phyloP scores from a whole-genome alignment of 2,113 vertebrate species.

The Phylloscopus whistleri region DNA sequence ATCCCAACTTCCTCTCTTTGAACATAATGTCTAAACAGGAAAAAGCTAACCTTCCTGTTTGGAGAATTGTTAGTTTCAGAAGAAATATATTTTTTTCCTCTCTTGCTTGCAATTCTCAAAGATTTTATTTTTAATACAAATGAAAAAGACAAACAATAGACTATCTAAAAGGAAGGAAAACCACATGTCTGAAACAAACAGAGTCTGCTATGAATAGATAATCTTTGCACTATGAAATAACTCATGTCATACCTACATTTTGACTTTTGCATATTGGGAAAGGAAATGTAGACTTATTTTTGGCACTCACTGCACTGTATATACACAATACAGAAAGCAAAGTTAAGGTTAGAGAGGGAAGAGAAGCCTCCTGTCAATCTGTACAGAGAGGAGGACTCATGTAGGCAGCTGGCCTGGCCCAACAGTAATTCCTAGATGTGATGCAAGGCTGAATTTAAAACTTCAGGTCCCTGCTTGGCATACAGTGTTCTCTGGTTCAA shows the following conservation, averaged over 20 bases:
- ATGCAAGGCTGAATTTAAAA: background rate
- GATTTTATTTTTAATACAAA: constrained; percentile 55
- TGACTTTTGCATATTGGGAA: constrained; percentile 14
- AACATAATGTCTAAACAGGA: constrained; percentile 68
- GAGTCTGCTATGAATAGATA: background rate
- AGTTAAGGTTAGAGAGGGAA: background rate
- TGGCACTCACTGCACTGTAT: background rate
- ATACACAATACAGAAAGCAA: background rate
- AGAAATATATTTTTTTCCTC: constrained; percentile 4
- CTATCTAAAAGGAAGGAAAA: constrained; percentile 56
- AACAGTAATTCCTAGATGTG: background rate
- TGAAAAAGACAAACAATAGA: constrained; percentile 49
- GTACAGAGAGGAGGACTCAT: background rate
- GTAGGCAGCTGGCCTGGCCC: background rate
- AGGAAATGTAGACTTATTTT: constrained; percentile 45
- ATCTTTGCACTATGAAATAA: background rate
- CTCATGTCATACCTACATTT: constrained; percentile 17
- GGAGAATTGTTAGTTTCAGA: constrained; percentile 33
- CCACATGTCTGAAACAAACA: background rate
- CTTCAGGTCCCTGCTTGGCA: background rate
- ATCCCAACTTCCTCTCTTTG: constrained; percentile 61
- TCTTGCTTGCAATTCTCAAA: constrained; percentile 41
- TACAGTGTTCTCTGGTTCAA: background rate
- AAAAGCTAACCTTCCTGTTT: constrained; percentile 63
- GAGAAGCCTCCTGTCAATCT: background rate